Base-by-base conservation (phyloP, 2,797 vertebrate species). In the Poecile montanus region DNA sequence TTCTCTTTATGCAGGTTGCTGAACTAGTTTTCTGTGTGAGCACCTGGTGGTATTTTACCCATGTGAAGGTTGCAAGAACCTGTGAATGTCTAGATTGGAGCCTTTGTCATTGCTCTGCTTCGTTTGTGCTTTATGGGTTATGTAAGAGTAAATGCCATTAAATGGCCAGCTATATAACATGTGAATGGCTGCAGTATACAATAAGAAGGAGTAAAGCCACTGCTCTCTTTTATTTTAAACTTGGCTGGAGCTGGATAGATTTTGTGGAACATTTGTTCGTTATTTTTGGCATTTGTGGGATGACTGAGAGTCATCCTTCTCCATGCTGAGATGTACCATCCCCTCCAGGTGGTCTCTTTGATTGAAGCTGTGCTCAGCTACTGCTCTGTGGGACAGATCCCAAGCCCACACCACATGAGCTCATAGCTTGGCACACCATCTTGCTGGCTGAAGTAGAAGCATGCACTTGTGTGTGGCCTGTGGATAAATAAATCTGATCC, bases 281-380 rank as follows among this genome's bases (percentile, higher is more conserved):
- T 96, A 60, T 92, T 93, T 95, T 93, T 94, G 83, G 76, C 90
- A 53, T 81, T 88, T 66, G 32, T 50, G 6, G 9, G 47, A 58
- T 63, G 62, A 84, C 66, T 83, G 70, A 83, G 76, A 89, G 34
- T 38, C 72, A 66, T 66, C 32, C 86, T 85, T 65, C 53, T 48
- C 22, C 58, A 45, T 25, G 44, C 62, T 86, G 79, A 88, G 68
- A 62, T 5, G 36, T 54, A 72, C 71, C n/a, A 68, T 88, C 36
- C 65, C 91, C 27, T 76, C 38, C 51, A 93, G 51, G 76, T 76
- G 48, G n/a, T 78, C 47, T 10, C 67, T 95, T 90, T 90, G 58
- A 70, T 38, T 22, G 29, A 60, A 94, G 42, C 36, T 78, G 40
- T 70, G 47, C 62, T 93, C 70, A 73, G 95, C 91, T 94, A 79